These are phyloP conservation scores for Drosophila tsacasi DNA, from an alignment of 1,140 invertebrate genomes.

Conservation along the genomic window DNA sequence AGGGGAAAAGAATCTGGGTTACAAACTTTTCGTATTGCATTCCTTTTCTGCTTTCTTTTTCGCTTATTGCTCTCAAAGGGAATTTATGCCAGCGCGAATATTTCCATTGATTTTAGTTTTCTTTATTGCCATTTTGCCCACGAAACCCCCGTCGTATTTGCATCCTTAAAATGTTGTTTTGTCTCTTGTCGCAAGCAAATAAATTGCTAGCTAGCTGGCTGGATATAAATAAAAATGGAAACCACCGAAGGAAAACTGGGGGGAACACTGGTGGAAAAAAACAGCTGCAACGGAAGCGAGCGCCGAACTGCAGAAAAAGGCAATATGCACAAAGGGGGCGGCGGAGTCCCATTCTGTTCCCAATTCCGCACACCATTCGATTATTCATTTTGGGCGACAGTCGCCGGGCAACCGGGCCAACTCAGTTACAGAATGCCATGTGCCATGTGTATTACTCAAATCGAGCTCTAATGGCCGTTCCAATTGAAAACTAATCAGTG, in stretches of 20 bases:
- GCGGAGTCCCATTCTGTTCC: slow-evolving; percentile 26
- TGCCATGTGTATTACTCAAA: slow-evolving; percentile 47
- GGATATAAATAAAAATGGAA: slow-evolving; percentile 9
- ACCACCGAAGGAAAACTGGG: not conserved
- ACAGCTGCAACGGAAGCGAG: slow-evolving; percentile 35
- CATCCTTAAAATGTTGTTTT: slow-evolving; percentile 66
- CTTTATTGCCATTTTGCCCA: slow-evolving; percentile 66
- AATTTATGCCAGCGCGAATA: slow-evolving; percentile 79
- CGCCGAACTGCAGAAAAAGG: slow-evolving; percentile 33
- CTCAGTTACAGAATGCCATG: slow-evolving; percentile 16
- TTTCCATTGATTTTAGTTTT: slow-evolving; percentile 79
- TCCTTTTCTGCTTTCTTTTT: slow-evolving; percentile 29
- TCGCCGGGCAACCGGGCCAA: slow-evolving; percentile 29
- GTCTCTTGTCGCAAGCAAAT: slow-evolving; percentile 63
- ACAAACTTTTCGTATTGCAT: slow-evolving; percentile 61
- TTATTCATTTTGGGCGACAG: slow-evolving; percentile 50
- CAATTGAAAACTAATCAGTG: slow-evolving; percentile 62
- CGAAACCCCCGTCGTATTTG: slow-evolving; percentile 23
- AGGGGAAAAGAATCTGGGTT: slow-evolving; percentile 69
- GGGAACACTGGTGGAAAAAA: slow-evolving; percentile 6
- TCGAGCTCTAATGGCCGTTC: slow-evolving; percentile 37
- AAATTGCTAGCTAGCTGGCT: slow-evolving; percentile 57
- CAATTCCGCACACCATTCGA: slow-evolving; percentile 45
- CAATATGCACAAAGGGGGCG: slow-evolving; percentile 42
- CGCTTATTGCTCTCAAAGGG: slow-evolving; percentile 37